Evolutionary conservation across 2,888 invertebrate genomes (phyloP).

Genomic region (Hydropsyche betteni): DNA sequence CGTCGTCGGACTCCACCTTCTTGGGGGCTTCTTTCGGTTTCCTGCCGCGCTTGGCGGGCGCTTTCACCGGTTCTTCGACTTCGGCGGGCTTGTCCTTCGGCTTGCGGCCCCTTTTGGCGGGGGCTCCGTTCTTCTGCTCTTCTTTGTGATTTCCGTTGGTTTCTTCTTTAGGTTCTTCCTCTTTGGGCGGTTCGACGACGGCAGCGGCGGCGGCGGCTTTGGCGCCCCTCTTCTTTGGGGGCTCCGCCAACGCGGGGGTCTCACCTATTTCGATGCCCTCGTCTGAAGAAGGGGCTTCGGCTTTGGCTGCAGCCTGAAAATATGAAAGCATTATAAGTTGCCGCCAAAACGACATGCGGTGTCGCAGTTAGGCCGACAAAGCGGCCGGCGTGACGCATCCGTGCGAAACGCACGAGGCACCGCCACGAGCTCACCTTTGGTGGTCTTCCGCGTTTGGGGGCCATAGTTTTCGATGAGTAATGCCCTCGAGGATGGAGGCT

Average conservation of each 20-base stretch:
- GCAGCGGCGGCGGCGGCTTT: too few relatives aligned
- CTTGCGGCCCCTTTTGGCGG: slow-evolving; percentile 30
- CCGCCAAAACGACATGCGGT: background rate
- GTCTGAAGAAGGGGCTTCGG: background rate
- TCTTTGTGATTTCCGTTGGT: slow-evolving; percentile 8
- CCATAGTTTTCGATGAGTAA: slow-evolving; percentile 39
- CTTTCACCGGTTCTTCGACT: background rate
- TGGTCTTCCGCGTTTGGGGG: slow-evolving; percentile 52
- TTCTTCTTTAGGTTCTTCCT: background rate
- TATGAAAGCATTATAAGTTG: background rate
- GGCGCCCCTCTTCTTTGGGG: slow-evolving; percentile 13
- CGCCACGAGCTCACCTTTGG: slow-evolving; percentile 37
- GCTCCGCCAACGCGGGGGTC: background rate
- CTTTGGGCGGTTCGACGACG: background rate
- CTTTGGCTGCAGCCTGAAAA: slow-evolving; percentile 10
- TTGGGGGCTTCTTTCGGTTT: slow-evolving; percentile 17
- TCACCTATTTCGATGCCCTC: slow-evolving; percentile 31
- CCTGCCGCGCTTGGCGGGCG: slow-evolving; percentile 18
- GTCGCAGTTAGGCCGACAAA: background rate
- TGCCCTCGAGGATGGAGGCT: background rate
- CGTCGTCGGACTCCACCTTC: slow-evolving; percentile 9
- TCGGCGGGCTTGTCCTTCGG: slow-evolving; percentile 3
- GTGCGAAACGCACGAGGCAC: background rate
- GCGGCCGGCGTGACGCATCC: background rate
- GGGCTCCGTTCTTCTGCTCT: slow-evolving; percentile 20